Base-by-base conservation (phyloP, 2,888 invertebrate genomes). In the Conchocele bisecta region DNA sequence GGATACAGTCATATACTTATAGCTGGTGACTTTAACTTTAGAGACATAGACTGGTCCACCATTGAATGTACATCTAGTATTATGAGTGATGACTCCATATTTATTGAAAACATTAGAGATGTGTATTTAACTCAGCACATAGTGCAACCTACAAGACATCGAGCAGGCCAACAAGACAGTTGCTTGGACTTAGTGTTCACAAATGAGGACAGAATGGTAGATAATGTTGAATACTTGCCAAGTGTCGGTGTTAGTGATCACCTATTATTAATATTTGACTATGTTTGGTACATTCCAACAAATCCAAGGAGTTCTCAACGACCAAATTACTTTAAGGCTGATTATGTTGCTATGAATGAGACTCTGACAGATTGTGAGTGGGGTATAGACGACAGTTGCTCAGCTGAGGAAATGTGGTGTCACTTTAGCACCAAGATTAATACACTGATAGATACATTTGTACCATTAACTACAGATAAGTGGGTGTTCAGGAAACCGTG, bases 331-430 rank as follows among this genome's bases (percentile, higher is more conserved):
- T 48, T 48, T 20, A 48, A 48, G 48, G 48, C 29, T 28, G 48
- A 48, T 17, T 48, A 48, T 15, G 48, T 48, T 4, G 48, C 48
- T 48, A 48, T 48, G 48, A 48, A 31, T 28, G 48, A 48, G 48
- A 31, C 48, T 31, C 48, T 48, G 28, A n/a, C 5, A 7, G 29
- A 6, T 15, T n/a, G 28, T 15, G 28, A 28, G 9, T 48, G 48
- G 48, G 29, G 31, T 6, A 17, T 28, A n/a, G 15, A 15, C 29
- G 31, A n/a, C n/a, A n/a, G n/a, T n/a, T n/a, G n/a, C n/a, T n/a
- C n/a, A n/a, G n/a, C n/a, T n/a, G n/a, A n/a, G n/a, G n/a, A n/a
- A n/a, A n/a, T n/a, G n/a, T n/a, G n/a, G n/a, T n/a, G n/a, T n/a
- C n/a, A n/a, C n/a, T n/a, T n/a, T n/a, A n/a, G n/a, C n/a, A n/a